Percentiles rank a stretch among this genome's conserved stretches.
Conservation (phyloP, 1,140 invertebrate species). For the Sarcophaga peregrina region DNA sequence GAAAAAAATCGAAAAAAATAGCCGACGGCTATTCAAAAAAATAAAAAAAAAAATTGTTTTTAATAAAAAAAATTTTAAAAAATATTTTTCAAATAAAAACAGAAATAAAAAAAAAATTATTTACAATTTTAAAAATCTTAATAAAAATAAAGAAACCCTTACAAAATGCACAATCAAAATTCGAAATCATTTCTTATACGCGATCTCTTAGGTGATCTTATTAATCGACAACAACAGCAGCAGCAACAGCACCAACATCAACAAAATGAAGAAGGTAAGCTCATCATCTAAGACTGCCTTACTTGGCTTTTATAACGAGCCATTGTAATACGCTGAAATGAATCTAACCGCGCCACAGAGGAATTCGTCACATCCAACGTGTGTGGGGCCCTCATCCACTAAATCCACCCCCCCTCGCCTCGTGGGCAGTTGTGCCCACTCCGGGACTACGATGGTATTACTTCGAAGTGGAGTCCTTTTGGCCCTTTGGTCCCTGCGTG, state of each 20-base stretch:
- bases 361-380: too few relatives aligned
- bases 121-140: not conserved
- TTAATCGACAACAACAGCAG: constrained; percentile 70
- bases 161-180: constrained; percentile 74
- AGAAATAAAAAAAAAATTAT: not conserved
- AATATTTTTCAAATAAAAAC: not conserved
- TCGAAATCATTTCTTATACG: constrained; percentile 83
- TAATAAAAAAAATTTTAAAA: not conserved
- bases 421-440: too few relatives aligned
- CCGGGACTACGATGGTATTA: too few relatives aligned
- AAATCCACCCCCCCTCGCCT: too few relatives aligned
- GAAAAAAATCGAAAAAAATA: not conserved
- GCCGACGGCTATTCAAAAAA: not conserved
- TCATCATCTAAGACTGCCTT: too few relatives aligned
- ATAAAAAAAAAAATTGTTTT: not conserved
- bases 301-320: too few relatives aligned
- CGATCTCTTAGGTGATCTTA: constrained; percentile 79
- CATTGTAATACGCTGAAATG: too few relatives aligned
- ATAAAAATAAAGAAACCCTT: not conserved
- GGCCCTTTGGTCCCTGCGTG: too few relatives aligned
- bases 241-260: constrained; percentile 49
- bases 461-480: too few relatives aligned
- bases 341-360: too few relatives aligned
- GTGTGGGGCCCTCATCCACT: too few relatives aligned
- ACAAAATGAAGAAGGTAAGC: constrained; percentile 31